A percentile compares a stretch with the other conserved stretches of the same genome.
Evolutionary conservation across 2,113 vertebrate species (phyloP).

Genomic region (Semnopithecus entellus): DNA sequence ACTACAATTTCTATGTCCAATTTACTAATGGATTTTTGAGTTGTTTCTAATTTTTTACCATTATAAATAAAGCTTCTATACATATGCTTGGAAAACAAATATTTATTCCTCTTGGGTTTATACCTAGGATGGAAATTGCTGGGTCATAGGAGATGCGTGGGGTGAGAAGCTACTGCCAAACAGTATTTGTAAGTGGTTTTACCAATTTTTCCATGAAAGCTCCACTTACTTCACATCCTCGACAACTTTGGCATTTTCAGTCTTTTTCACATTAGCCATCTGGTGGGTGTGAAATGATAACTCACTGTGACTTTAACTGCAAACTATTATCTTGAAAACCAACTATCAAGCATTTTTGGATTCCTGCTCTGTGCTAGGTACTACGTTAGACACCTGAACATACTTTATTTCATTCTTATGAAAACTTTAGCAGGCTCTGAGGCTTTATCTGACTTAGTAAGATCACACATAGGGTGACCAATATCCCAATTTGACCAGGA

Average conservation of each 20-base stretch:
- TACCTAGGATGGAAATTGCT: not conserved
- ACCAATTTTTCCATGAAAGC: not conserved
- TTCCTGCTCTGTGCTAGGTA: not conserved
- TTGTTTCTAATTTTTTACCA: not conserved
- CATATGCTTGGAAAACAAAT: not conserved
- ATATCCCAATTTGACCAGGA: not conserved
- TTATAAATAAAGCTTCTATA: not conserved
- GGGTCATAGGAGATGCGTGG: not conserved
- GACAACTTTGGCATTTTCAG: not conserved
- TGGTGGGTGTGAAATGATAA: not conserved
- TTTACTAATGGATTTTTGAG: not conserved
- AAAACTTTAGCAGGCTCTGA: not conserved
- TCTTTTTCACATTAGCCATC: not conserved
- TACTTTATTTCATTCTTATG: too few species aligned
- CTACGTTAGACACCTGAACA: not conserved
- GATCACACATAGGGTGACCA: not conserved
- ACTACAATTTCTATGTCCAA: not conserved
- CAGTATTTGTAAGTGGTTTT: not conserved
- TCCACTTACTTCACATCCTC: not conserved
- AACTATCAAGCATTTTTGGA: not conserved
- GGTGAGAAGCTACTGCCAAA: not conserved
- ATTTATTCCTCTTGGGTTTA: not conserved
- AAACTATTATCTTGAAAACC: not conserved
- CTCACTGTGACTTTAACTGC: not conserved
- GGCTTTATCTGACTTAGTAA: not conserved